Base-by-base conservation (phyloP, 1,140 invertebrate species). In the Phymastichus coffea region DNA sequence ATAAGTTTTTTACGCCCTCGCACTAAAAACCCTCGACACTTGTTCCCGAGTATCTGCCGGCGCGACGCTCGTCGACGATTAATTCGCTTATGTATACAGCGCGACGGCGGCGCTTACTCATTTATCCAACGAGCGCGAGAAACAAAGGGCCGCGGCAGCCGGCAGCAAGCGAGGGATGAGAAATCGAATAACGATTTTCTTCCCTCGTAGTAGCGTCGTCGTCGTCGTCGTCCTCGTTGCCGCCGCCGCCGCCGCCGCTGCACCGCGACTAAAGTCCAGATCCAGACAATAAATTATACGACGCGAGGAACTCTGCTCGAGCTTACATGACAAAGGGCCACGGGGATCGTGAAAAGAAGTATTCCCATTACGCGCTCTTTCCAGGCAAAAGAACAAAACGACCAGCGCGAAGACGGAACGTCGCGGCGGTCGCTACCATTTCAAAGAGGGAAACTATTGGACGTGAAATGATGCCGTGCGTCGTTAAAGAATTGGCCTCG, bases 371-470 rank as follows among this genome's bases (percentile, higher is more conserved):
- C 44, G 37, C n/a, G n/a, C 25, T 57, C 40, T 15, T 57, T 20
- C 1, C 14, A 7, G 8, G 7, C 2, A 48, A 35, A 28, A 35
- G n/a, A n/a, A 9, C 2, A 19, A 19, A 19, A 4, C 15, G 37
- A 3, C 37, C n/a, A 38, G 37, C 9, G 7, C 19, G 17, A 14
- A 19, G 17, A 19, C 15, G 38, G 25, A 26, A 17, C 19, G 51
- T n/a, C n/a, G 40, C 37, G 20, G 26, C 43, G 20, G 37, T 33
- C 4, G 37, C 30, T 51, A 54, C n/a, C 25, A 48, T 40, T 54
- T 47, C 30, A 54, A 53, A 51, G 41, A 44, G 49, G 35, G 41
- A 60, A 54, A 48, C 57, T 54, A 54, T 60, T 54, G 40, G 35
- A 38, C 41, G 52, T 23, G 40, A 33, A 53, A 53, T 52, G 28